Evolutionary conservation across 2,797 vertebrate genomes (phyloP), one percentile per base, ranked within the genome.

Genomic region (Diplodus puntazzo): DNA sequence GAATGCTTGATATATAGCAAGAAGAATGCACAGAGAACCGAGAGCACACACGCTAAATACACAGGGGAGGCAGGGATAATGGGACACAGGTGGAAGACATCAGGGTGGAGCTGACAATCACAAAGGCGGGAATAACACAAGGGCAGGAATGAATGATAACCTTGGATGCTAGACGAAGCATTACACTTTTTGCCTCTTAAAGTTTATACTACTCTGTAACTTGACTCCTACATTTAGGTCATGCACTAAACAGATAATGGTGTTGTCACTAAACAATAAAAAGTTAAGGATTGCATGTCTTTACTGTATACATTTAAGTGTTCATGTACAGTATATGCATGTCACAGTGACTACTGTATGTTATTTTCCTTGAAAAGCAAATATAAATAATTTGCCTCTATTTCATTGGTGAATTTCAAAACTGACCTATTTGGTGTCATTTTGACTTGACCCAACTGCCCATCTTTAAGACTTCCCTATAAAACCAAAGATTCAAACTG

Each of bases 401-500:
- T 62, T 54, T 55, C 11, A 71, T 12, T 12, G 17, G 20, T 16
- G 43, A 46, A 50, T 18, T 39, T 12, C 27, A 69, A 3, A 7
- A 73, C 4, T 17, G 17, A 58, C 1, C 17, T 10, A 0, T 10
- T 45, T 5, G 9, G 4, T 1, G 39, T 23, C 7, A n/a, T 34
- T 42, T 46, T 20, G 20, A 53, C 12, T 48, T 66, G 23, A 60
- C 54, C 69, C 69, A 53, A 73, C n/a, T 25, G 20, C 20, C 4
- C 16, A 13, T 17, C 39, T 74, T 68, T 4, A 10, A 65, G 50
- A 58, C 39, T 42, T 8, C 9, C 10, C 1, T 11, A 46, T 55
- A 9, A 53, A 66, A 57, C 48, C 12, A 64, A 48, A 25, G 62
- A 57, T 64, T 61, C 2, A 57, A 60, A 62, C 43, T 7, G 52